A percentile compares a stretch with the other conserved stretches of the same genome.
These are phyloP conservation scores for Platycnemis pennipes DNA, from an alignment of 2,888 invertebrate species.

Conservation along the genomic window DNA sequence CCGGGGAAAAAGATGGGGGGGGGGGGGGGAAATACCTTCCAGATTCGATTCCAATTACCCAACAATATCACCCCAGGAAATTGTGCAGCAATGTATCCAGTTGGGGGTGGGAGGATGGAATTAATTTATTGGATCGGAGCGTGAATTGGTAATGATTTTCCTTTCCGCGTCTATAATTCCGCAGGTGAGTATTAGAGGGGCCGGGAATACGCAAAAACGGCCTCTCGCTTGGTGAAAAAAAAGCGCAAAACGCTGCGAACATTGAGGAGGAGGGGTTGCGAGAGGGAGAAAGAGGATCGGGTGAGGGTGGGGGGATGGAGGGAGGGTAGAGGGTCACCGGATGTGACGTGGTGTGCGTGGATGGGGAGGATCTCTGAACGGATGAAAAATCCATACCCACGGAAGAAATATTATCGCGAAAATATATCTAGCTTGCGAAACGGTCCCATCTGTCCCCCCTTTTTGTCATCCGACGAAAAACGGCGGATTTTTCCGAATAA, in stretches of 20 bases:
- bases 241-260: neutral
- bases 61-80: neutral
- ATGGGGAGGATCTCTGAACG: neutral
- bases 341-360: neutral
- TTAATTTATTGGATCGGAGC: constrained; percentile 8
- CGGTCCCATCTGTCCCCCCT: neutral
- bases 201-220: neutral
- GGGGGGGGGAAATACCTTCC: neutral
- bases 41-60: constrained; percentile 19
- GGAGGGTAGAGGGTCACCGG: neutral
- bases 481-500: neutral
- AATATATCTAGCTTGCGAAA: neutral
- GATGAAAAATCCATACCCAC: neutral
- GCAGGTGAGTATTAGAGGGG: neutral
- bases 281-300: neutral
- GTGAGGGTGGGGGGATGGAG: neutral
- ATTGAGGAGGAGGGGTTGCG: neutral
- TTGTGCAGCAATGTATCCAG: neutral
- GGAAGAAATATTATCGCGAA: neutral
- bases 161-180: constrained; percentile 2
- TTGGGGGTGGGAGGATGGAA: neutral
- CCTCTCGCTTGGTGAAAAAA: neutral
- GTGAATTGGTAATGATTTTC: neutral
- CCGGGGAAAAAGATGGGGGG: neutral
- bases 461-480: neutral